A percentile compares a stretch with the other conserved stretches of the same genome.
Evolutionary conservation across 2,888 invertebrate genomes (phyloP).

Genomic region (Acanthacorydalis orientalis): DNA sequence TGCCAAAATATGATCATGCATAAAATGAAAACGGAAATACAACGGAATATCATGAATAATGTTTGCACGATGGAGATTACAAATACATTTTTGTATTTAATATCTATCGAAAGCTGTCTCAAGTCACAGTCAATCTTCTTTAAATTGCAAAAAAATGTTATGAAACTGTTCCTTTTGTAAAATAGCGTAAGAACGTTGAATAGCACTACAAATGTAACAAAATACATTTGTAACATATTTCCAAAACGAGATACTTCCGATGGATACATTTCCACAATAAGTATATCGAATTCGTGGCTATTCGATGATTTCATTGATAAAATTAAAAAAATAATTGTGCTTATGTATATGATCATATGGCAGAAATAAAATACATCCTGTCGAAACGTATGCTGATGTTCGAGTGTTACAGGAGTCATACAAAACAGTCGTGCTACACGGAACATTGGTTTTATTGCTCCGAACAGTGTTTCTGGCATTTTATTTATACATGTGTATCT

Average conservation of each 20-base stretch:
- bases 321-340: too few species aligned
- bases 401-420: neutral
- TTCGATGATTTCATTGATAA: too few species aligned
- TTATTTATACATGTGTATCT: too few species aligned
- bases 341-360: too few species aligned
- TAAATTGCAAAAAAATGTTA: neutral
- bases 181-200: neutral
- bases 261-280: neutral
- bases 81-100: neutral
- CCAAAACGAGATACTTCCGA: slow-evolving; percentile 1
- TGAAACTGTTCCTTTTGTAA: neutral
- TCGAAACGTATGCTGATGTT: neutral
- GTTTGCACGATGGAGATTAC: neutral
- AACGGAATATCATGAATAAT: neutral
- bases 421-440: neutral
- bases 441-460: neutral
- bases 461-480: too few species aligned
- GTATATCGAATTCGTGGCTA: neutral
- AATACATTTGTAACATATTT: neutral
- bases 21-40: neutral
- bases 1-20: neutral
- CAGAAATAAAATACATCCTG: too few species aligned
- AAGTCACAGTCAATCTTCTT: neutral
- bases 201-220: neutral
- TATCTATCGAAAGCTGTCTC: neutral